Base-by-base conservation (phyloP, 2,113 vertebrate species). In the Bungarus multicinctus region DNA sequence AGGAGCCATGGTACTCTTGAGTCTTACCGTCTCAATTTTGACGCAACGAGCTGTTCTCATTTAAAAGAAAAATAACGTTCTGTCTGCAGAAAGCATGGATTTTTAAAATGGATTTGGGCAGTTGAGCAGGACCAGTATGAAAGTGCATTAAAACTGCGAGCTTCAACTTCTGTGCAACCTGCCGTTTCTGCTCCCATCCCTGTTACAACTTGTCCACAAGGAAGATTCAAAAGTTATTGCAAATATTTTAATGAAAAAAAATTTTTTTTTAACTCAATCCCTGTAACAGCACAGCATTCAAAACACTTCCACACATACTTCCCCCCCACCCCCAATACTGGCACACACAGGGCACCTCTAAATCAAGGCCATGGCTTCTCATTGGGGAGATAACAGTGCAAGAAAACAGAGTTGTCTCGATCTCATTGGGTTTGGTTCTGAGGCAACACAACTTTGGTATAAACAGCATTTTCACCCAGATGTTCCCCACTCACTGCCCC, bases 201-300 rank as follows among this genome's bases (percentile, higher is more conserved):
- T 3, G 18, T 81, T 43, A 43, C 18, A 8, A 34, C 6, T 39
- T 60, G 54, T 23, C 23, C 92, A 64, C 25, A 64, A 58, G 55
- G 45, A 87, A 34, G n/a, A 43, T 6, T 20, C 22, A 1, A 3
- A 45, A 23, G 54, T 23, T 93, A 87, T 54, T 89, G 90, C 69
- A 89, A 91, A 93, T 57, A 2, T 85, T 93, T 93, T 91, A 93
- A 89, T 91, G 87, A 93, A 91, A 58, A 58, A n/a, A 58, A 34
- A 2, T 14, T 5, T 5, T n/a, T 69, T 27, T 58, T 60, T 11
- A 92, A 93, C 64, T 86, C 89, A 93, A 30, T 64, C 45, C 92
- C 89, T 87, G 81, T 34, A 86, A 87, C 92, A 87, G 89, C 81
- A 60, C 43, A 52, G 53, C 74, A 81, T 81, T 81, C 34, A 23